Base-by-base conservation (phyloP, 2,888 invertebrate genomes). In the Aproaerema taeniolella region DNA sequence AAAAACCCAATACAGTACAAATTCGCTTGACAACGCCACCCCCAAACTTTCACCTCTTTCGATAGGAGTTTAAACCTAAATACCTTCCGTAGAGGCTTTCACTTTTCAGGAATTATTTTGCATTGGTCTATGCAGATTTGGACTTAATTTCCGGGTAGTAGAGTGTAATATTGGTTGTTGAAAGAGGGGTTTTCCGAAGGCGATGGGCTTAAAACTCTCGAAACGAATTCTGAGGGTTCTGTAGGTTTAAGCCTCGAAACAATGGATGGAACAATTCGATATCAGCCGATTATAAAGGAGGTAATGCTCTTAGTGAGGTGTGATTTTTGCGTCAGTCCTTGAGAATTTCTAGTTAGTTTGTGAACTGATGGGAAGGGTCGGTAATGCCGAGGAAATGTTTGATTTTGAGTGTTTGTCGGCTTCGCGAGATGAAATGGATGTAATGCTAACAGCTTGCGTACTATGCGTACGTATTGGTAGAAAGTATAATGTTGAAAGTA, bases 31-130 rank as follows among this genome's bases (percentile, higher is more conserved):
- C 61, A 46, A 29, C 41, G 40, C 50, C 50, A 52, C 55, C 70
- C 72, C 72, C 58, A 74, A 82, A 86, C 82, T 85, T 86, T 85
- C 85, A 85, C 83, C 83, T 83, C 85, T 83, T 83, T 81, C 85
- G 78, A 83, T 83, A 77, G 77, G 74, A 85, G 76, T 85, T 83
- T 81, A 82, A 81, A 86, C 82, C 82, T 81, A 83, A 82, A 82
- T 83, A 82, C 81, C 77, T 83, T 76, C 73, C 77, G 80, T 77
- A 78, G 75, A 76, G 75, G 82, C 85, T 85, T 85, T 86, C 85
- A 82, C 85, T 86, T 86, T 86, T 86, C 85, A 82, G 83, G 75
- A 80, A 82, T 82, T 77, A 79, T 79, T 80, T 69, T 62, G 61
- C 44, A 33, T 29, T 8, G 13, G 8, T 20, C 15, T 11, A 42